Percentiles rank a stretch among this genome's conserved stretches.
Evolutionary conservation across 2,797 vertebrate species (phyloP).

Genomic region (Tiaroga cobitis): DNA sequence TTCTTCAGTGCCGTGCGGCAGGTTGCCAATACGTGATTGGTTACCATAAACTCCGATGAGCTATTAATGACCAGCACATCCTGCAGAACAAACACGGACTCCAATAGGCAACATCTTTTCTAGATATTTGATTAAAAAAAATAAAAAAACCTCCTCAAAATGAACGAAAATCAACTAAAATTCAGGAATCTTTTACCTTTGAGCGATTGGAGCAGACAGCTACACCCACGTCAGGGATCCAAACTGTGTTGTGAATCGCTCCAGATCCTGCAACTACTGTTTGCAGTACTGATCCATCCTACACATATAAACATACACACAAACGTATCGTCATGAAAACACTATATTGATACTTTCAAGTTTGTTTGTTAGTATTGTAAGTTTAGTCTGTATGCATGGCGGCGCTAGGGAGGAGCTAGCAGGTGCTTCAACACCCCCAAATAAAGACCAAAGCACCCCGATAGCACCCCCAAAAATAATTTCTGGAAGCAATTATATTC

Average conservation of each 20-base stretch:
- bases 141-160: not conserved
- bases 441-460: no score
- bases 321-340: slow-evolving; percentile 5
- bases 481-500: no score
- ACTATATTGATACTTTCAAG: not conserved
- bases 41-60: slow-evolving; percentile 87
- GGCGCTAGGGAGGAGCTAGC: no score
- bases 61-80: slow-evolving; percentile 95
- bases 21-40: slow-evolving; percentile 91
- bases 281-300: slow-evolving; percentile 96
- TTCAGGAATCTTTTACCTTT: slow-evolving; percentile 78
- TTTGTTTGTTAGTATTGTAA: not conserved
- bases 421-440: no score
- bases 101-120: not conserved
- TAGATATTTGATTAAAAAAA: not conserved
- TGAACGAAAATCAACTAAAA: not conserved
- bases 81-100: slow-evolving; percentile 67
- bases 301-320: slow-evolving; percentile 42
- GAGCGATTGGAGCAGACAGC: slow-evolving; percentile 97
- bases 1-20: slow-evolving; percentile 92
- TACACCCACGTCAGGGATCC: slow-evolving; percentile 96
- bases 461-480: no score
- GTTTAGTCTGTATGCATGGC: not conserved
- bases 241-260: slow-evolving; percentile 92
- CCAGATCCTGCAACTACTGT: slow-evolving; percentile 94